Conservation (phyloP, 2,797 vertebrate species). For the Basileuterus tristriatus region DNA sequence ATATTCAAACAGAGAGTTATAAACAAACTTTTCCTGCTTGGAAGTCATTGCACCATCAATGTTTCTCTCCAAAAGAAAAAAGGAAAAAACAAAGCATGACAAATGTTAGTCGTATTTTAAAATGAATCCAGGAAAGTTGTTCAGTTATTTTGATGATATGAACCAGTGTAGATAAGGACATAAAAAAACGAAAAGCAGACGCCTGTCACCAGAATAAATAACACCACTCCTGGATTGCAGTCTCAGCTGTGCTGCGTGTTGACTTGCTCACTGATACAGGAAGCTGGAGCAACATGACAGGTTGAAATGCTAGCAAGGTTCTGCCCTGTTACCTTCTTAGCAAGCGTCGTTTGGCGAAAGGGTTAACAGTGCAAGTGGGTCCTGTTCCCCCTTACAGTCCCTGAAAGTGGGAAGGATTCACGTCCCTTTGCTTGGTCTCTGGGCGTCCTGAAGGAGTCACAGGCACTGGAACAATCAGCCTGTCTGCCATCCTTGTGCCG, state of each 20-base stretch:
- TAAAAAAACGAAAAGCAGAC: neutral
- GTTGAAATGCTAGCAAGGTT: neutral
- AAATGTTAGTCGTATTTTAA: accelerated
- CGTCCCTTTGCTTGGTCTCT: neutral
- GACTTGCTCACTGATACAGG: neutral
- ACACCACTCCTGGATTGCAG: neutral
- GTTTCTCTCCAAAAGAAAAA: neutral
- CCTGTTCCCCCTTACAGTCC: neutral
- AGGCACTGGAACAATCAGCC: neutral
- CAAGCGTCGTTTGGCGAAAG: neutral
- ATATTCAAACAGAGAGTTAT: neutral
- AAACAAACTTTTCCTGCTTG: neutral
- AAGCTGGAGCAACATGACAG: neutral
- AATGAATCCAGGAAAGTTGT: neutral
- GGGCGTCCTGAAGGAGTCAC: neutral
- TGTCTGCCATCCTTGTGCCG: neutral
- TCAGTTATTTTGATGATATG: neutral
- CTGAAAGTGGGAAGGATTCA: neutral
- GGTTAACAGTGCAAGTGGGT: neutral
- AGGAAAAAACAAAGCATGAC: neutral
- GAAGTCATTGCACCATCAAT: neutral
- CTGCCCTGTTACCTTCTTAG: neutral
- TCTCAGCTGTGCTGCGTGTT: neutral
- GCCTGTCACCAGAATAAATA: neutral
- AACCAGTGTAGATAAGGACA: neutral